Evolutionary conservation across 2,113 vertebrate genomes (phyloP).

Genomic region (Hucho hucho): DNA sequence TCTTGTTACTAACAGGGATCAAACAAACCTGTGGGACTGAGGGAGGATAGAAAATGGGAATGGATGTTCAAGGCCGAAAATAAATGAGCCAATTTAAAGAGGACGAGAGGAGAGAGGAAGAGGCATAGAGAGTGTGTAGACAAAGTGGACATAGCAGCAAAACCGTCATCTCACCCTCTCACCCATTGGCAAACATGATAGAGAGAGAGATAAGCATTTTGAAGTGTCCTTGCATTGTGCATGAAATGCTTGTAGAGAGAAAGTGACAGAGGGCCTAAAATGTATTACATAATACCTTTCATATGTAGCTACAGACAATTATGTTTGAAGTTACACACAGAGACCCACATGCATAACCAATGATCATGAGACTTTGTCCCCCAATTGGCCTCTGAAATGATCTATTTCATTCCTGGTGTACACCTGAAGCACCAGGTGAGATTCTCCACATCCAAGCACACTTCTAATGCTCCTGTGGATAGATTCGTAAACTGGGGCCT

Average conservation of each 20-base stretch:
- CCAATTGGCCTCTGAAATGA: too few relatives aligned
- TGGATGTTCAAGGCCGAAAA: constrained; percentile 50
- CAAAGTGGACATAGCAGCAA: constrained; percentile 20
- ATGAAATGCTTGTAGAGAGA: too few relatives aligned
- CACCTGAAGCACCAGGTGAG: background rate
- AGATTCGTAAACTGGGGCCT: background rate
- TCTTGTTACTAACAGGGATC: constrained; percentile 49
- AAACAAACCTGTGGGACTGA: constrained; percentile 47
- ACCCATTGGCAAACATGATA: too few relatives aligned
- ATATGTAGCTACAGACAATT: too few relatives aligned
- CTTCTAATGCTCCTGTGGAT: background rate
- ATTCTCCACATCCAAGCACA: background rate
- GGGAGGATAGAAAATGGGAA: constrained; percentile 53
- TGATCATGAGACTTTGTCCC: too few relatives aligned
- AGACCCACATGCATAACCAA: too few relatives aligned
- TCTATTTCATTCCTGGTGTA: background rate
- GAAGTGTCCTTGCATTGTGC: too few relatives aligned
- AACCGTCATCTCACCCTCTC: background rate
- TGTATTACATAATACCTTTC: too few relatives aligned
- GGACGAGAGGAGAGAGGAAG: background rate
- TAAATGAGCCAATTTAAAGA: constrained; percentile 42
- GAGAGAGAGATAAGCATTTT: too few relatives aligned
- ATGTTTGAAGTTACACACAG: too few relatives aligned
- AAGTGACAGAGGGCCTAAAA: too few relatives aligned
- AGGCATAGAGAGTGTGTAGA: background rate